Evolutionary conservation across 2,113 vertebrate genomes (phyloP).

Genomic region (Carollia perspicillata): DNA sequence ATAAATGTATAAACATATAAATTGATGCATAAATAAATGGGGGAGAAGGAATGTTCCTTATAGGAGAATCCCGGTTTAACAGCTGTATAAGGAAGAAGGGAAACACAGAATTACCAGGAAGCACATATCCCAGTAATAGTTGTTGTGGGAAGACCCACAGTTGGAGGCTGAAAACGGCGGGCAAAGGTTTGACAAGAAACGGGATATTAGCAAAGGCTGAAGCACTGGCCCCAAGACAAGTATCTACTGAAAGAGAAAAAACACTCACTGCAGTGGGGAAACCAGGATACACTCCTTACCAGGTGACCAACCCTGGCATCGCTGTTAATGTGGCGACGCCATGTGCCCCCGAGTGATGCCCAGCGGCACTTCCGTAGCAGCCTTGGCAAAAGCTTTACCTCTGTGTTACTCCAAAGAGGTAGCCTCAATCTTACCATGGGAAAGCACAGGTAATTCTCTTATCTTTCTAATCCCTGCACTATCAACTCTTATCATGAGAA

Average conservation of each 20-base stretch:
- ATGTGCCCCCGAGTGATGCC: not conserved
- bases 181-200: not conserved
- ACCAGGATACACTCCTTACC: not conserved
- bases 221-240: not conserved
- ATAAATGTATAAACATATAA: slow-evolving; percentile 7
- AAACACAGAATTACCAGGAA: not conserved
- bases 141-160: not conserved
- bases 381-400: not conserved
- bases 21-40: not conserved
- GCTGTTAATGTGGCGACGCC: not conserved
- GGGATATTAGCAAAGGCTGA: not conserved
- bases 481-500: not conserved
- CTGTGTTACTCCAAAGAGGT: not conserved
- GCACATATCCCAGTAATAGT: not conserved
- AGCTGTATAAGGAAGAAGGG: not conserved
- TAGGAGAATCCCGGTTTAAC: not conserved
- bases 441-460: not conserved
- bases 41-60: not conserved
- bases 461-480: not conserved
- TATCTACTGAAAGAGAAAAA: not conserved
- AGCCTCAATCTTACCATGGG: not conserved
- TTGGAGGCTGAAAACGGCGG: not conserved
- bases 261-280: not conserved
- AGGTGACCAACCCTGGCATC: not conserved
- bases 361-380: not conserved